phyloP scores from a whole-genome alignment of 2,113 vertebrate species.

The Talpa occidentalis region DNA sequence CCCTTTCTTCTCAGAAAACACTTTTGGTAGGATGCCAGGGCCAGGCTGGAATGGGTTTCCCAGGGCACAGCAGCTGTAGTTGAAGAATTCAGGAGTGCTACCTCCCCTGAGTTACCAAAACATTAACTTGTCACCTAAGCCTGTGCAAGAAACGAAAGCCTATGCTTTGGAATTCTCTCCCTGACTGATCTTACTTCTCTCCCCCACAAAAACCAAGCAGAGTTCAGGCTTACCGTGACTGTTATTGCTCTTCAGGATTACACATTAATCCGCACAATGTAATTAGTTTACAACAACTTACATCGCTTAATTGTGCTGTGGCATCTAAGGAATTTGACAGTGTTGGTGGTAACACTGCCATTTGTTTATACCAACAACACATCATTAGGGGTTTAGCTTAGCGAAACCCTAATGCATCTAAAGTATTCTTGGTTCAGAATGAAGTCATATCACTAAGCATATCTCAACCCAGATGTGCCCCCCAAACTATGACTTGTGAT shows the following conservation, averaged over 20 bases:
- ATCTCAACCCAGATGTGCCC: slow-evolving; percentile 25
- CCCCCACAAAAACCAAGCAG: slow-evolving; percentile 1
- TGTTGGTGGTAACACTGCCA: slow-evolving; percentile 6
- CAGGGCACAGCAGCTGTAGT: not conserved
- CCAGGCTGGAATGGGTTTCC: not conserved
- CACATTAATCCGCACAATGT: slow-evolving; percentile 48
- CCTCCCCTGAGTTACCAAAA: not conserved
- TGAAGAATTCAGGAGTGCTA: not conserved
- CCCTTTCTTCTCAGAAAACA: not conserved
- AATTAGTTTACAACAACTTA: slow-evolving; percentile 1
- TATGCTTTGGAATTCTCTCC: not conserved
- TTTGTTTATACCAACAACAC: slow-evolving; percentile 10
- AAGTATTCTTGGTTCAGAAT: slow-evolving; percentile 50
- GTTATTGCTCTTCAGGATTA: slow-evolving; percentile 45
- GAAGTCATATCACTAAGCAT: slow-evolving; percentile 33
- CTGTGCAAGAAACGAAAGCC: not conserved
- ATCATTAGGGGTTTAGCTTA: slow-evolving; percentile 42
- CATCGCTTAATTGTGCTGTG: slow-evolving; percentile 52
- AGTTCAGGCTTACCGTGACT: slow-evolving; percentile 3
- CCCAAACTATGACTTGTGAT: not conserved
- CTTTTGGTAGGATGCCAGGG: not conserved
- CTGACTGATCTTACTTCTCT: not conserved
- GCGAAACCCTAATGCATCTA: not conserved
- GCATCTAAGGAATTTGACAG: slow-evolving; percentile 68
- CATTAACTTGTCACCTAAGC: not conserved